Conservation (phyloP, 2,888 invertebrate genomes). For the Dexiosoma caninum region DNA sequence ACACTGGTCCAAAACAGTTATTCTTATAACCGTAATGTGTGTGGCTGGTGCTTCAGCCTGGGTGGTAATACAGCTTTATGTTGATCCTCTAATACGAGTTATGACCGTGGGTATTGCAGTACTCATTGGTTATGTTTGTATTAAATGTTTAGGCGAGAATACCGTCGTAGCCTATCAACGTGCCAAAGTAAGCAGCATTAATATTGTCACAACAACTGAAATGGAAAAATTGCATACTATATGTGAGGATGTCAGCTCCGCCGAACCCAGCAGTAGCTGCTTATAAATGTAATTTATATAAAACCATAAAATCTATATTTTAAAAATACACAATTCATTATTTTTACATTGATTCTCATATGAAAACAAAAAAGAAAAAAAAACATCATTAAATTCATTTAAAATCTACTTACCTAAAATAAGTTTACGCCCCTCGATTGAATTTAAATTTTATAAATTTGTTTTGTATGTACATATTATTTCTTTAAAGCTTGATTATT, state of each 20-base stretch:
- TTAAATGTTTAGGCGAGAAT: slow-evolving; percentile 91
- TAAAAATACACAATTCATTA: slow-evolving; percentile 6
- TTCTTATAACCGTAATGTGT: slow-evolving; percentile 88
- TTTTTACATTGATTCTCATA: slow-evolving; percentile 11
- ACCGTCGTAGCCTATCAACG: slow-evolving; percentile 94
- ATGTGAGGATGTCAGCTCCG: slow-evolving; percentile 74
- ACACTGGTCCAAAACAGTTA: slow-evolving; percentile 91
- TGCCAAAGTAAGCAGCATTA: slow-evolving; percentile 91
- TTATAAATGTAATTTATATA: slow-evolving; percentile 39
- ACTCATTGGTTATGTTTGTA: slow-evolving; percentile 89
- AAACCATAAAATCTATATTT: background rate
- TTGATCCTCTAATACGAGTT: slow-evolving; percentile 87
- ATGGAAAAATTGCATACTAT: slow-evolving; percentile 77
- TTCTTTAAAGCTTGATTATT: slow-evolving; percentile 15
- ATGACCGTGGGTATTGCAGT: slow-evolving; percentile 89
- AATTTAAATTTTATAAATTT: slow-evolving; percentile 14
- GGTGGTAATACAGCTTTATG: slow-evolving; percentile 87
- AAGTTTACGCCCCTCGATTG: slow-evolving; percentile 24
- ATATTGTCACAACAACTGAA: slow-evolving; percentile 81
- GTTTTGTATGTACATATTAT: slow-evolving; percentile 8
- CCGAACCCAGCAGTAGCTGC: slow-evolving; percentile 21
- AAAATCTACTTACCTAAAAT: background rate
- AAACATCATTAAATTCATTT: slow-evolving; percentile 28
- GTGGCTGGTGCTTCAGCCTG: slow-evolving; percentile 87
- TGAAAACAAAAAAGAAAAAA: background rate